phyloP scores from a whole-genome alignment of 2,888 invertebrate species.

The Campoplex nolae region DNA sequence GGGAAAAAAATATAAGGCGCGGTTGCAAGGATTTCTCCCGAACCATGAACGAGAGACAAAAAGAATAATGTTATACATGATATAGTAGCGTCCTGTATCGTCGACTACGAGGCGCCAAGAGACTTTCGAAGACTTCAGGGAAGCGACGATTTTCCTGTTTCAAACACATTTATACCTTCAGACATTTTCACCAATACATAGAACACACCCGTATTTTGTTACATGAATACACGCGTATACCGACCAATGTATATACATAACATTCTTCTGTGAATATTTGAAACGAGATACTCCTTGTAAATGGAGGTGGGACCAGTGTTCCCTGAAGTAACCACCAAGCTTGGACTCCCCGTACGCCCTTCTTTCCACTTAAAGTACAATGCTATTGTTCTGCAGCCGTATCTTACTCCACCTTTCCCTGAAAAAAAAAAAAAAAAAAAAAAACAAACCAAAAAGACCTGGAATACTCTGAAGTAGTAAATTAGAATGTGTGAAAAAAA shows the following conservation, averaged over 20 bases:
- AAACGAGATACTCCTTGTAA: conserved; percentile 70
- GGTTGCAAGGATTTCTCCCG: conserved; percentile 35
- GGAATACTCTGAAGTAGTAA: background rate
- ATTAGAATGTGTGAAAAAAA: background rate
- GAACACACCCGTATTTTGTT: conserved; percentile 8
- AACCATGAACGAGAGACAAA: conserved; percentile 54
- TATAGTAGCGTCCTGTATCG: conserved; percentile 46
- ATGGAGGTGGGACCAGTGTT: conserved; percentile 70
- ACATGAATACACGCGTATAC: conserved; percentile 13
- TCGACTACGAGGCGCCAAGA: conserved; percentile 55
- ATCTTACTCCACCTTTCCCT: background rate
- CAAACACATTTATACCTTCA: conserved; percentile 40
- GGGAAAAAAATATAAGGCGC: background rate
- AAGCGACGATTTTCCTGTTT: conserved; percentile 40
- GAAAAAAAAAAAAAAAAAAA: conserved; percentile 17
- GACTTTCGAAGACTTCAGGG: conserved; percentile 53
- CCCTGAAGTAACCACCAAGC: conserved; percentile 69
- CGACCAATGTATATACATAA: conserved; percentile 21
- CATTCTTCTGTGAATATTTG: conserved; percentile 68
- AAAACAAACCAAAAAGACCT: background rate
- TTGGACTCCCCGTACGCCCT: conserved; percentile 16
- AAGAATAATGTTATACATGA: conserved; percentile 56
- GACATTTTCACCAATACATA: conserved; percentile 10
- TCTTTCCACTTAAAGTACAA: conserved; percentile 51
- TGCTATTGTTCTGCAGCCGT: conserved; percentile 26